Evolutionary conservation across 1,140 invertebrate species (phyloP).

Genomic region (Rhagoletis pomonella): DNA sequence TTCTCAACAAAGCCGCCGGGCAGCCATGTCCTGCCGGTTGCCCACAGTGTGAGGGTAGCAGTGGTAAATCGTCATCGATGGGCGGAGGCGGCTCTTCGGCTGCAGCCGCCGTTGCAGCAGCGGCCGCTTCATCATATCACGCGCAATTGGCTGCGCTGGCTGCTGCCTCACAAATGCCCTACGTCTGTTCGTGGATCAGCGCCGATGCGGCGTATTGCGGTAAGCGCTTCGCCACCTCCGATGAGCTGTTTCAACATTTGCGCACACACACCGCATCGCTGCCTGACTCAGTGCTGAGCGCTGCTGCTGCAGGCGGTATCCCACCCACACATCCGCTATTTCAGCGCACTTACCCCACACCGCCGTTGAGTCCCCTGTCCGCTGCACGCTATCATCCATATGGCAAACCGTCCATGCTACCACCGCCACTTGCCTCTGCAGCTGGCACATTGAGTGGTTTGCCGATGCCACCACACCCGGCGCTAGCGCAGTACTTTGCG

Average conservation of each 20-base stretch:
- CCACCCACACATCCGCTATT: slow-evolving; percentile 81
- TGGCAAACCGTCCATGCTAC: slow-evolving; percentile 82
- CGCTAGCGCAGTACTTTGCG: slow-evolving; percentile 85
- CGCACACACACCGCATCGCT: slow-evolving; percentile 87
- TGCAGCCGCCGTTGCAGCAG: slow-evolving; percentile 64
- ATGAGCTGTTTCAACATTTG: slow-evolving; percentile 92
- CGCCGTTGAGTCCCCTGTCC: slow-evolving; percentile 87
- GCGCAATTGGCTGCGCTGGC: slow-evolving; percentile 84
- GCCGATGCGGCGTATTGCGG: slow-evolving; percentile 92
- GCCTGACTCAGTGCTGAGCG: slow-evolving; percentile 76
- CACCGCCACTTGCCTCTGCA: slow-evolving; percentile 63
- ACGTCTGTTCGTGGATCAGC: slow-evolving; percentile 94
- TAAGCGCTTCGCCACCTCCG: slow-evolving; percentile 90
- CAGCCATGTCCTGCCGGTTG: slow-evolving; percentile 89
- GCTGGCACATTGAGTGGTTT: slow-evolving; percentile 77
- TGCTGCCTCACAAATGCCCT: slow-evolving; percentile 84
- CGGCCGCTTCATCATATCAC: slow-evolving; percentile 82
- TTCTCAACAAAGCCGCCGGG: slow-evolving; percentile 77
- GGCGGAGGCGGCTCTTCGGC: slow-evolving; percentile 63
- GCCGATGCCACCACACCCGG: slow-evolving; percentile 81
- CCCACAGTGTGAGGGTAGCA: slow-evolving; percentile 83
- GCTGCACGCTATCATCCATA: slow-evolving; percentile 91
- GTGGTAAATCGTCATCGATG: slow-evolving; percentile 20
- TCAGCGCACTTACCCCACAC: slow-evolving; percentile 89
- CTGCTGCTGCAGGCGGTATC: slow-evolving; percentile 74